Evolutionary conservation across 1,140 invertebrate species (phyloP), one percentile per base, ranked within the genome.

Genomic region (Pseudobourletiella spinata): DNA sequence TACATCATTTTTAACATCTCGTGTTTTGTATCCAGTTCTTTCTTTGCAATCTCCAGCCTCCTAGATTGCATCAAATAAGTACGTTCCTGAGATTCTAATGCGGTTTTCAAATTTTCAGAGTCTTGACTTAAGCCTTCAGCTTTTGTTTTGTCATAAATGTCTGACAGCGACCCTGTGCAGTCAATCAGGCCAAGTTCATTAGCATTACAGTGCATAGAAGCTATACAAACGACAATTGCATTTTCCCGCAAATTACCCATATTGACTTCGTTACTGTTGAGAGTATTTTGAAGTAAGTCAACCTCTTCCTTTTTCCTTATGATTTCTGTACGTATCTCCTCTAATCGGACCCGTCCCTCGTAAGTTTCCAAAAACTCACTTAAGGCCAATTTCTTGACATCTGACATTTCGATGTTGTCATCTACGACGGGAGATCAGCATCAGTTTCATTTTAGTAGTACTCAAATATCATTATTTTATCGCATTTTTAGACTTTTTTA

Each of bases 341-440:
- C 22, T 3, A 66, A 35, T 8, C 48, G 61, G 6, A 11, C 25
- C 16, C 62, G 52, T 8, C 50, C 32, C 14, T 32, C 29, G 6
- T 58, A 69, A 20, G n/a, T 55, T n/a, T 63, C 55, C 16, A 63
- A 42, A 8, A 61, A 64, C 52, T 61, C 32, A 50, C 54, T 60
- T 39, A 61, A 61, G 0, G 28, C 29, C 8, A 42, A 3, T 24
- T 43, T 58, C 30, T 42, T 50, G 4, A 42, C 39, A 39, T 35
- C 29, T 16, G 42, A 51, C 43, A 20, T 55, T 11, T 35, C 22
- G n/a, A n/a, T n/a, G n/a, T n/a, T n/a, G n/a, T n/a, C n/a, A n/a
- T n/a, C n/a, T n/a, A n/a, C 51, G 14, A 28, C 51, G 18, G 16
- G 20, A 54, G 14, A n/a, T n/a, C n/a, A n/a, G n/a, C n/a, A n/a